A percentile compares a stretch with the other conserved stretches of the same genome.
These are phyloP conservation scores for Suricata suricatta DNA, from an alignment of 2,113 vertebrate genomes.

Conservation along the genomic window DNA sequence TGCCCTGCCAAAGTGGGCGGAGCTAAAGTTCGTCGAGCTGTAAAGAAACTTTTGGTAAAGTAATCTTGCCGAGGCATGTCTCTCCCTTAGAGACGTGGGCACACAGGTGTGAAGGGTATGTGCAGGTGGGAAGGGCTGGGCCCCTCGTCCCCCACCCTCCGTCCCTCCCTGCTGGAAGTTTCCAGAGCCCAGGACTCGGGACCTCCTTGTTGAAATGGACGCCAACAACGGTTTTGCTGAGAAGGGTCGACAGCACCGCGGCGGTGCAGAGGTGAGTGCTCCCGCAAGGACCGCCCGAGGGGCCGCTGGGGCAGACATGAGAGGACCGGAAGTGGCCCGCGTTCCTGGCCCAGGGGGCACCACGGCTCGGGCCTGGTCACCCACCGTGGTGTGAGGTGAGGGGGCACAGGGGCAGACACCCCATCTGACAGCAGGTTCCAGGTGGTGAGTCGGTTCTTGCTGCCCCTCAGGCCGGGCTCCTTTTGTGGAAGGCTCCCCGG, in stretches of 20 bases:
- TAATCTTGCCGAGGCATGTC: fast-evolving
- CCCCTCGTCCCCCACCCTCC: not conserved
- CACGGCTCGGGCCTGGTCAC: not conserved
- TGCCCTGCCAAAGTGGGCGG: not conserved
- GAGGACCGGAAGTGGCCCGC: no score
- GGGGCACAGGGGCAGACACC: not conserved
- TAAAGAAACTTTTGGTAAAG: not conserved
- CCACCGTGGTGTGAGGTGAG: not conserved
- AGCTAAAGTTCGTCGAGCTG: not conserved
- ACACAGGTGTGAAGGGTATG: not conserved
- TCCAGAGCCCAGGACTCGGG: not conserved
- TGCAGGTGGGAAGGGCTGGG: not conserved
- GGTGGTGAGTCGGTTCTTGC: fast-evolving
- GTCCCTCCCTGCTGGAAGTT: not conserved
- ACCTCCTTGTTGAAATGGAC: not conserved
- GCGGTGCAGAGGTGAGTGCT: not conserved
- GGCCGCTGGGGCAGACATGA: not conserved
- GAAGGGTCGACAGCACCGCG: no score
- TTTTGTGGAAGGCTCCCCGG: no score
- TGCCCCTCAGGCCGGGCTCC: not conserved
- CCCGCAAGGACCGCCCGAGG: not conserved
- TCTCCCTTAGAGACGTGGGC: not conserved
- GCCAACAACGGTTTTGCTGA: not conserved
- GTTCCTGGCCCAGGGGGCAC: not conserved
- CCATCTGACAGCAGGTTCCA: fast-evolving